A percentile compares a stretch with the other conserved stretches of the same genome.
These are phyloP conservation scores for Drosophila longiperda DNA, from an alignment of 2,888 invertebrate genomes.

Conservation along the genomic window DNA sequence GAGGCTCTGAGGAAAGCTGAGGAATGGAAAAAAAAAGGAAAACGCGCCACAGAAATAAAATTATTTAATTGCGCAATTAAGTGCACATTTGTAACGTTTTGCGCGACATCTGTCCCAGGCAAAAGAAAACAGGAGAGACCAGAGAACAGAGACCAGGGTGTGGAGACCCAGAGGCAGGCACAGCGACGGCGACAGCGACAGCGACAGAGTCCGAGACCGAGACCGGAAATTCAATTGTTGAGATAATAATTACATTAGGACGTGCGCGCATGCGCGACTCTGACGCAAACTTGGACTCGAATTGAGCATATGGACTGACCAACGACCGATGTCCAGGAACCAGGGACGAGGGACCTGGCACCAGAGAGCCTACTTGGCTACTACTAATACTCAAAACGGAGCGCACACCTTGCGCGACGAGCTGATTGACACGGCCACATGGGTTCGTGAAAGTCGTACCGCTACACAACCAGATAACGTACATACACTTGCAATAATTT, in stretches of 20 bases:
- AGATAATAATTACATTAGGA: slow-evolving; percentile 83
- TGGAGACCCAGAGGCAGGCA: slow-evolving; percentile 19
- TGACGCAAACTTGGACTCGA: slow-evolving; percentile 36
- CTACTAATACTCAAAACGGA: slow-evolving; percentile 36
- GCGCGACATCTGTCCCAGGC: slow-evolving; percentile 78
- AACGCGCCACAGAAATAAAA: slow-evolving; percentile 74
- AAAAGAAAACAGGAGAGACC: slow-evolving; percentile 39
- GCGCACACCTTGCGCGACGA: slow-evolving; percentile 78
- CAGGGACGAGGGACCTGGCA: slow-evolving; percentile 1
- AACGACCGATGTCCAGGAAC: slow-evolving; percentile 10
- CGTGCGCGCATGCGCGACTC: slow-evolving; percentile 79
- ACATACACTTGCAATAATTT: slow-evolving; percentile 1
- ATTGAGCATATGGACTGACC: slow-evolving; percentile 48
- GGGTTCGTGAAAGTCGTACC: slow-evolving; percentile 59
- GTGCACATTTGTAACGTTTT: slow-evolving; percentile 83
- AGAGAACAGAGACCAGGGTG: slow-evolving; percentile 16
- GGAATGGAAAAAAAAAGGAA: slow-evolving; percentile 20
- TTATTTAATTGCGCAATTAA: slow-evolving; percentile 84
- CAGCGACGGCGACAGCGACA: slow-evolving; percentile 26
- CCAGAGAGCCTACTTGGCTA: slow-evolving; percentile 24
- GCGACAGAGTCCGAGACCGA: slow-evolving; percentile 31
- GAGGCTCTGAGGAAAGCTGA: slow-evolving; percentile 24
- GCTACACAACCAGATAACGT: slow-evolving; percentile 23
- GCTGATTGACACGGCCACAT: slow-evolving; percentile 82
- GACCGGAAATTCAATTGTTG: slow-evolving; percentile 84